Evolutionary conservation across 1,140 invertebrate species (phyloP).

Genomic region (Drosophila sechellia): DNA sequence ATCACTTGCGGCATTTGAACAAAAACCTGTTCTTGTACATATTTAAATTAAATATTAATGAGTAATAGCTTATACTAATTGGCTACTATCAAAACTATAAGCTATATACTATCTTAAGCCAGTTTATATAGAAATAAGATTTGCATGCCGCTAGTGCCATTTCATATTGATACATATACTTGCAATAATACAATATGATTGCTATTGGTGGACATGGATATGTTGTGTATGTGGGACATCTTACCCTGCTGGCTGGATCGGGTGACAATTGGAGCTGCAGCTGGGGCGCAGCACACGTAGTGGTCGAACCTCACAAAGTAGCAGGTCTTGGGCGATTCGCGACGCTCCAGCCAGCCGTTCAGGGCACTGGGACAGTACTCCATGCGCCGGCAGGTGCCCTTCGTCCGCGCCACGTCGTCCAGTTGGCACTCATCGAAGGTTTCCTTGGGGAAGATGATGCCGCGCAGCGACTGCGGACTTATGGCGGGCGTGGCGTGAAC

Average conservation of each 20-base stretch:
- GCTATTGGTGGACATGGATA: background rate
- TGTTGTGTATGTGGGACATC: background rate
- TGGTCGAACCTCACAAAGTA: constrained; percentile 79
- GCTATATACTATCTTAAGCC: too few species aligned
- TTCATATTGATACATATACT: too few species aligned
- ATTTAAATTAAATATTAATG: too few species aligned
- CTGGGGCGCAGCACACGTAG: constrained; percentile 63
- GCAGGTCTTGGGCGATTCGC: constrained; percentile 67
- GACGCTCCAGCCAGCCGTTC: constrained; percentile 43
- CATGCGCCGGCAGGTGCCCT: constrained; percentile 59
- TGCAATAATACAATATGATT: background rate
- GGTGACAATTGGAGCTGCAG: background rate
- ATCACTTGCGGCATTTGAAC: too few species aligned
- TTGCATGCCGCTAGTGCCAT: too few species aligned
- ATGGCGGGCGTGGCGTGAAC: constrained; percentile 40
- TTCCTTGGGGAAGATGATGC: constrained; percentile 74
- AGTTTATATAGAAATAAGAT: too few species aligned
- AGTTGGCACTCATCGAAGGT: constrained; percentile 65
- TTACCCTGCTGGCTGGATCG: constrained; percentile 53
- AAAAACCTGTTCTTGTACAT: too few species aligned
- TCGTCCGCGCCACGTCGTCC: constrained; percentile 32
- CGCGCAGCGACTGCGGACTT: constrained; percentile 51
- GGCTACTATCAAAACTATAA: too few species aligned
- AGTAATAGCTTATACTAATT: too few species aligned
- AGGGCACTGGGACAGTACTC: constrained; percentile 64